Evolutionary conservation across 2,888 invertebrate species (phyloP), one percentile per base, ranked within the genome.

Genomic region (Tethea ocularis): DNA sequence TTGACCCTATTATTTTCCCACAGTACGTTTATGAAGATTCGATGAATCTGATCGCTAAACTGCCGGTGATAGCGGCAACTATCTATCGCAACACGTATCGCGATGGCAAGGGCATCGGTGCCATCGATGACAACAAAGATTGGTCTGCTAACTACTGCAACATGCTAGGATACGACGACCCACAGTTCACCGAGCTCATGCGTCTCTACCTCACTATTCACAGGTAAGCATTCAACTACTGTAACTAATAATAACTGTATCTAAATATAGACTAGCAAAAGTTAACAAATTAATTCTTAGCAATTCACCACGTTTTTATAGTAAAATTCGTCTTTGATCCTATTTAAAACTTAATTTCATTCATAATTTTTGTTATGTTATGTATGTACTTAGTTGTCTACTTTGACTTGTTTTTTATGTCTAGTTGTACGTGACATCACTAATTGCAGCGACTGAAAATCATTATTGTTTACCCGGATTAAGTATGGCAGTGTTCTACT

Each of bases 21-120:
- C 78, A 93, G 95, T 95, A 96, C 82, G 94, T 95, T 8, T 98
- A 97, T 87, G 98, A 99, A 88, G 99, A 99, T 88, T 94, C 97
- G 17, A 98, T 99, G 97, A 97, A 98, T 87, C 93, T 99, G 75
- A 98, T 99, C 82, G 98, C 98, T 57, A 98, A 99, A 88, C 91
- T 99, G 81, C 98, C 99, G 0, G 98, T 98, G 23, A 95, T 99
- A 20, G 99, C 98, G 0, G 98, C 99, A 17, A 97, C 97, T 17
- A 98, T 99, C 80, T 99, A 99, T 93, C 95, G 98, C 66, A 99
- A 99, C 88, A 93, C 97, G 33, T 97, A 96, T 88, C 94, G 96
- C 69, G 97, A 97, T 77, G 97, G 97, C 62, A 96, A 97, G 68
- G 96, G 97, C 53, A 96, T 98, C 71, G 97, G 97, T 52, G 96